Conservation (phyloP, 1,140 invertebrate genomes). For the Drosophila insularis region DNA sequence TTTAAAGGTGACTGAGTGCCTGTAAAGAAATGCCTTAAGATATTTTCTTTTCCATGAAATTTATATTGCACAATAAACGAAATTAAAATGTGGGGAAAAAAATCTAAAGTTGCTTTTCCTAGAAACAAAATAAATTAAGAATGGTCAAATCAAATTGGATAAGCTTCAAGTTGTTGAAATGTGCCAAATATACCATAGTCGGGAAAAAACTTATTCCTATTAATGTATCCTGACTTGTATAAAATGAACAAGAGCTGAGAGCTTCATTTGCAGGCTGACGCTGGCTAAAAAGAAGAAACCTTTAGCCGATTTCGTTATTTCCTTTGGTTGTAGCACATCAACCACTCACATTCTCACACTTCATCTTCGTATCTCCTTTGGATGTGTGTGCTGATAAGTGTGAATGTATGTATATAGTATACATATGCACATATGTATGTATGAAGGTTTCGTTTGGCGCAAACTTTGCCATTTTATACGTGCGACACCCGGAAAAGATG, state of each 20-base stretch:
- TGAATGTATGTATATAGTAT: neutral
- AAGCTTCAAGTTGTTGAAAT: neutral
- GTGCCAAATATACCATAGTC: neutral
- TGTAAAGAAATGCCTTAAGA: neutral
- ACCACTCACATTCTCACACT: neutral
- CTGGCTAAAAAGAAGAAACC: conserved; percentile 20
- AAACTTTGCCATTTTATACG: conserved; percentile 71
- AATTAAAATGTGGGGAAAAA: neutral
- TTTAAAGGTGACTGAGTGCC: no score
- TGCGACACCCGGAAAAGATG: conserved; percentile 28
- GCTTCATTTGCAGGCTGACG: conserved; percentile 25
- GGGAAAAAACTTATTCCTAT: conserved; percentile 6
- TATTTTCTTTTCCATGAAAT: neutral
- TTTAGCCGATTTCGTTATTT: conserved; percentile 50
- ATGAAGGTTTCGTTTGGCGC: conserved; percentile 22
- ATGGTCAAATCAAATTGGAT: neutral
- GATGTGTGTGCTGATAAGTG: conserved; percentile 17
- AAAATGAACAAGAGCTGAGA: conserved; percentile 26
- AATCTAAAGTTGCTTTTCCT: neutral
- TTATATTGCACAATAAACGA: neutral
- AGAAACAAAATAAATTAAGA: neutral
- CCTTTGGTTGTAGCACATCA: conserved; percentile 24
- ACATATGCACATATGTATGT: neutral
- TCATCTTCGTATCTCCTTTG: conserved; percentile 7
- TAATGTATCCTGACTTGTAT: conserved; percentile 19